Evolutionary conservation across 2,113 vertebrate species (phyloP).

Genomic region (Petrocephalus microphthalmus): DNA sequence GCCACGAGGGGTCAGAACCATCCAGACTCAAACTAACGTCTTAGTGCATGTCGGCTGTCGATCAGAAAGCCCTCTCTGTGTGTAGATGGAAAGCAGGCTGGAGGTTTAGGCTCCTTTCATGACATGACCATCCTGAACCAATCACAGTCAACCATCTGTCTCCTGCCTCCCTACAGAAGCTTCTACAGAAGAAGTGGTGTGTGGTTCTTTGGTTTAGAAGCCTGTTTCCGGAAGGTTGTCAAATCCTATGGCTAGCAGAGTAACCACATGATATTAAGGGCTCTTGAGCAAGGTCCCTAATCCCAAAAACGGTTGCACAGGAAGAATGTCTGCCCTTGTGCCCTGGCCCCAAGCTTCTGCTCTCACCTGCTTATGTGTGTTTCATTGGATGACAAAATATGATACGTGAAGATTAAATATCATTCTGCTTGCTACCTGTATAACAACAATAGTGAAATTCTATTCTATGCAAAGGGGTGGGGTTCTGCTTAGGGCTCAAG

Average conservation of each 20-base stretch:
- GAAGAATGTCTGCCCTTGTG: not conserved
- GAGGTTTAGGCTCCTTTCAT: not conserved
- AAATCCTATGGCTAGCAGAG: not conserved
- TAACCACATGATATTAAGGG: not conserved
- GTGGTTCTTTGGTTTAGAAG: not conserved
- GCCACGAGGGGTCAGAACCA: not conserved
- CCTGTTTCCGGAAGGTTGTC: not conserved
- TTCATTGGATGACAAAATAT: not conserved
- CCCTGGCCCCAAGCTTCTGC: not conserved
- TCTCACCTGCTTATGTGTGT: not conserved
- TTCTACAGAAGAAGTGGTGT: not conserved
- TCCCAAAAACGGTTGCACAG: not conserved
- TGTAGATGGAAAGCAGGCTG: not conserved
- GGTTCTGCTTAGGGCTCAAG: not conserved
- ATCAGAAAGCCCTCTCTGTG: not conserved
- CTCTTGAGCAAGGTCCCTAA: not conserved
- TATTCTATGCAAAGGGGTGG: not conserved
- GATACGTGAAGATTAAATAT: not conserved
- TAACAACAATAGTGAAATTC: not conserved
- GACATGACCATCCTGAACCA: not conserved
- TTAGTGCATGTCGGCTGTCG: not conserved
- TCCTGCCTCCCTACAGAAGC: not conserved
- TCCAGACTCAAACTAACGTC: not conserved
- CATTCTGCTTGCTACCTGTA: not conserved
- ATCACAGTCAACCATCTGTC: not conserved